phyloP scores from a whole-genome alignment of 1,140 invertebrate species.

The Leptestheria dahalacensis region DNA sequence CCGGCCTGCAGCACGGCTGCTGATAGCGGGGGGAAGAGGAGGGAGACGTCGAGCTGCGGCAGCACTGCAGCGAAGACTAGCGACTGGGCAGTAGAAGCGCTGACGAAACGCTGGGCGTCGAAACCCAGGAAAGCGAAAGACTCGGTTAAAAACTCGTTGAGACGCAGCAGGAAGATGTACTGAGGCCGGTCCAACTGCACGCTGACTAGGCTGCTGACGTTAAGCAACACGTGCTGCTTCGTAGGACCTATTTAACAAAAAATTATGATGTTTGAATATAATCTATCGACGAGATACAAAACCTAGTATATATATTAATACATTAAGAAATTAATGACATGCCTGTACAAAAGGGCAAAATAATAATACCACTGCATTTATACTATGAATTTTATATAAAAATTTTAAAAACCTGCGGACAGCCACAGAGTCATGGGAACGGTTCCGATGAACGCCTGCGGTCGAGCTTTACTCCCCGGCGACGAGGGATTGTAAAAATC shows the following conservation, averaged over 20 bases:
- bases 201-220: constrained; percentile 57
- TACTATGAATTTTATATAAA: too few species aligned
- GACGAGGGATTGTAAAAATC: constrained; percentile 66
- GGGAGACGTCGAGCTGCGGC: constrained; percentile 69
- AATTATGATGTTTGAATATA: too few species aligned
- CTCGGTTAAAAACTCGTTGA: constrained; percentile 65
- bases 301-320: too few species aligned
- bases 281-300: too few species aligned
- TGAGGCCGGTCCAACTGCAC: constrained; percentile 86
- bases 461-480: constrained; percentile 43
- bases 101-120: constrained; percentile 45
- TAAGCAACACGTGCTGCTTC: constrained; percentile 43
- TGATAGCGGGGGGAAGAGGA: constrained; percentile 65
- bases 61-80: constrained; percentile 57
- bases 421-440: constrained; percentile 73
- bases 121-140: constrained; percentile 60
- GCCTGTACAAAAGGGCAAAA: too few species aligned
- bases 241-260: too few species aligned
- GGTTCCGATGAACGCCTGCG: constrained; percentile 76
- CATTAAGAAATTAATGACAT: too few species aligned
- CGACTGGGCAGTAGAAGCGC: constrained; percentile 28
- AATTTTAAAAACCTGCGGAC: too few species aligned
- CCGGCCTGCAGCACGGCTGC: constrained; percentile 48
- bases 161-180: constrained; percentile 67
- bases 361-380: too few species aligned